phyloP scores from a whole-genome alignment of 2,888 invertebrate genomes.

The Conus canariensis region DNA sequence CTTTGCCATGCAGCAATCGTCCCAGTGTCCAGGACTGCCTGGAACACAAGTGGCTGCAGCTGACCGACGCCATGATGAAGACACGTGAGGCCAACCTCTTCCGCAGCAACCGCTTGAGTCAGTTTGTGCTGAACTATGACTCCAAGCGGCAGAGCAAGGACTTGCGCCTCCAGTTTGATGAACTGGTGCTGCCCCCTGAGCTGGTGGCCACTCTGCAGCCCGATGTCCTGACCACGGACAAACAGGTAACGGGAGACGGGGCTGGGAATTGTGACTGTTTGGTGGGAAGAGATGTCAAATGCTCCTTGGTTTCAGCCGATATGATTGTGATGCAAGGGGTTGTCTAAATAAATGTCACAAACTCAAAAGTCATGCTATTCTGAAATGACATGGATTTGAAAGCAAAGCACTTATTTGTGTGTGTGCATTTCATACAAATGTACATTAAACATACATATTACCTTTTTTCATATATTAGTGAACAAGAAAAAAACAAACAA shows the following conservation, averaged over 20 bases:
- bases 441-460: no score
- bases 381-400: no score
- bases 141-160: slow-evolving; percentile 68
- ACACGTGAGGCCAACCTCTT: slow-evolving; percentile 93
- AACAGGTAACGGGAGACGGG: not conserved
- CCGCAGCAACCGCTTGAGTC: slow-evolving; percentile 81
- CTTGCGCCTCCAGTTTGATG: slow-evolving; percentile 41
- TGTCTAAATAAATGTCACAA: no score
- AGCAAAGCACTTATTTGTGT: no score
- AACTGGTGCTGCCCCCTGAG: slow-evolving; percentile 45
- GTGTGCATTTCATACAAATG: no score
- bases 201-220: slow-evolving; percentile 35
- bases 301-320: not conserved
- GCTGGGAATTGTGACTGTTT: not conserved
- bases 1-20: slow-evolving; percentile 85
- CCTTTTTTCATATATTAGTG: no score
- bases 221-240: slow-evolving; percentile 1
- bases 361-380: no score
- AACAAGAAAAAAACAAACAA: no score
- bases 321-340: no score
- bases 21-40: slow-evolving; percentile 96
- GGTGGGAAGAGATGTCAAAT: not conserved
- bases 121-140: slow-evolving; percentile 90
- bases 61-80: slow-evolving; percentile 94
- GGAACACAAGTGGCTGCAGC: slow-evolving; percentile 96